Percentiles rank a stretch among this genome's conserved stretches.
Evolutionary conservation across 2,888 invertebrate species (phyloP).

Genomic region (Drosophila emarginata): DNA sequence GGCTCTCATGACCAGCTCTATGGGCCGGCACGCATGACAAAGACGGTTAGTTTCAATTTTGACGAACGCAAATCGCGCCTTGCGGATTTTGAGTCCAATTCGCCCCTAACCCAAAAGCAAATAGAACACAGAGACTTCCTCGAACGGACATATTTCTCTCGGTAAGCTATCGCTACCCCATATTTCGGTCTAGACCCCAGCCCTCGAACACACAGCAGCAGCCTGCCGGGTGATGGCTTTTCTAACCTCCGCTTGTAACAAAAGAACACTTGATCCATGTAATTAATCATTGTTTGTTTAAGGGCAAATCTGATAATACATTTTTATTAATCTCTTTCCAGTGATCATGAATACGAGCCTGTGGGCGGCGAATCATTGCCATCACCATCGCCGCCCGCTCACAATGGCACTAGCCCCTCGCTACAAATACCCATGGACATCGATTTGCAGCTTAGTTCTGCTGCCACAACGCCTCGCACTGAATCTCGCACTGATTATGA

Average conservation of each 20-base stretch:
- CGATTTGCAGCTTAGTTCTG: slow-evolving; percentile 83
- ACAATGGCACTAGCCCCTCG: slow-evolving; percentile 42
- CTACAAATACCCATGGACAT: slow-evolving; percentile 61
- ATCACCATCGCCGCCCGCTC: slow-evolving; percentile 54
- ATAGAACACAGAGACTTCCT: slow-evolving; percentile 76
- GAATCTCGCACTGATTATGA: slow-evolving; percentile 87
- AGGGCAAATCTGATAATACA: background rate
- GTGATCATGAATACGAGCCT: slow-evolving; percentile 97
- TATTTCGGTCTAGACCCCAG: slow-evolving; percentile 33
- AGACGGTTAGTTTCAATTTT: slow-evolving; percentile 83
- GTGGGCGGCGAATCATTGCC: slow-evolving; percentile 84
- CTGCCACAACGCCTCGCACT: slow-evolving; percentile 84
- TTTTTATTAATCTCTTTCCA: slow-evolving; percentile 83
- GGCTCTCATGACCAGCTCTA: slow-evolving; percentile 78
- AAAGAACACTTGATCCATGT: slow-evolving; percentile 26
- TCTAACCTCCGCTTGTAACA: slow-evolving; percentile 63
- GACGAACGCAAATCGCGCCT: slow-evolving; percentile 81
- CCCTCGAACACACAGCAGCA: slow-evolving; percentile 38
- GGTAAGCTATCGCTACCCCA: slow-evolving; percentile 79
- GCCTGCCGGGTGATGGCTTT: slow-evolving; percentile 59
- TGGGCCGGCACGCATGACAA: slow-evolving; percentile 78
- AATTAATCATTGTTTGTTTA: background rate
- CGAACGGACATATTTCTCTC: slow-evolving; percentile 80
- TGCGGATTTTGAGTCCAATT: slow-evolving; percentile 73
- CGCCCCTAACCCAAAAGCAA: slow-evolving; percentile 70